These are phyloP conservation scores for Acanthopagrus latus DNA, from an alignment of 2,797 vertebrate genomes.

Conservation along the genomic window DNA sequence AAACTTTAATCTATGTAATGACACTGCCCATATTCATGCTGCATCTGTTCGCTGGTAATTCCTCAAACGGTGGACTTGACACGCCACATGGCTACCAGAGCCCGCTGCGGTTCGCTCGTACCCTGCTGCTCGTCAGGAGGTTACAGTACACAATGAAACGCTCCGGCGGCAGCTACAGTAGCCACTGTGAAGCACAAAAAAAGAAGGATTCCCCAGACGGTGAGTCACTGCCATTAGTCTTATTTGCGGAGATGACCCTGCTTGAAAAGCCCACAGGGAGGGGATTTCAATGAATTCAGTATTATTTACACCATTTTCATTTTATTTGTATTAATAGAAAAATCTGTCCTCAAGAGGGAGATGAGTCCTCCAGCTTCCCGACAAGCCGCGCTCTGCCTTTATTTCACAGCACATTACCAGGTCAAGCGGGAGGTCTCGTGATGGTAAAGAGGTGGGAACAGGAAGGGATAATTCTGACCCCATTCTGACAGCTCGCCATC, in stretches of 20 bases:
- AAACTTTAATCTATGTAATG: constrained; percentile 71
- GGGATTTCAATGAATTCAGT: constrained; percentile 45
- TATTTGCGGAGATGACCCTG: constrained; percentile 31
- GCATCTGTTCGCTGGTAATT: constrained; percentile 77
- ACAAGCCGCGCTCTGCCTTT: constrained; percentile 33
- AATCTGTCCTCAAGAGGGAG: constrained; percentile 39
- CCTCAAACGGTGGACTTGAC: constrained; percentile 62
- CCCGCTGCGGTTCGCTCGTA: constrained; percentile 32
- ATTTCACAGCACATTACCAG: constrained; percentile 54
- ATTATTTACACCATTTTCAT: constrained; percentile 48
- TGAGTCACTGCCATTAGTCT: constrained; percentile 53
- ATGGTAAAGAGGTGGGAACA: constrained; percentile 53
- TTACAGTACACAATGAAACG: constrained; percentile 56
- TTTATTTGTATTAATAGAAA: constrained; percentile 28
- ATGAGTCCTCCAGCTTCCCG: constrained; percentile 28
- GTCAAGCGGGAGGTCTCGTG: constrained; percentile 31
- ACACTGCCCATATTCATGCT: constrained; percentile 68
- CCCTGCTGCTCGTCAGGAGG: constrained; percentile 48
- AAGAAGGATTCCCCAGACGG: constrained; percentile 36
- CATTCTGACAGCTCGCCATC: constrained; percentile 66
- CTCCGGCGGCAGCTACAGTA: constrained; percentile 50
- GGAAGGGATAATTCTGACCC: constrained; percentile 59
- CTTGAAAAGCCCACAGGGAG: constrained; percentile 43
- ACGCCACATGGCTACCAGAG: constrained; percentile 59
- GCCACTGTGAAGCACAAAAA: constrained; percentile 28